These are phyloP conservation scores for Ceratosolen fusciceps DNA, from an alignment of 1,140 invertebrate species.

Conservation along the genomic window DNA sequence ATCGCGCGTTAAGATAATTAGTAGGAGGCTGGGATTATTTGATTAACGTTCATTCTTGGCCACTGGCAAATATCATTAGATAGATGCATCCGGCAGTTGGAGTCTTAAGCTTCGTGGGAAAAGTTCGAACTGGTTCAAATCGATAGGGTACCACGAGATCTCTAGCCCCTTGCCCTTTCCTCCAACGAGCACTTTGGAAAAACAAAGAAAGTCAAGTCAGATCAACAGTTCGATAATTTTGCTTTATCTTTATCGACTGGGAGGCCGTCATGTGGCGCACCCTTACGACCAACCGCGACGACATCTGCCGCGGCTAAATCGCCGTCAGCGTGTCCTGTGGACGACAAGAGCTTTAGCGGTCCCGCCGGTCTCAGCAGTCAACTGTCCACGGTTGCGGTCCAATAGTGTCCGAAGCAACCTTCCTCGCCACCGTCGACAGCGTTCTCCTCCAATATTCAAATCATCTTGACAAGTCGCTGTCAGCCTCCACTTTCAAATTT, in stretches of 20 bases:
- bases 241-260: constrained; percentile 33
- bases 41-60: neutral
- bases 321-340: too few relatives aligned
- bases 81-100: neutral
- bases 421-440: neutral
- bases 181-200: too few relatives aligned
- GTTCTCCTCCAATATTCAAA: too few relatives aligned
- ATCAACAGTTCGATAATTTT: constrained; percentile 58
- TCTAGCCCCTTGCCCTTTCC: too few relatives aligned
- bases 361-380: neutral
- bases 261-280: neutral
- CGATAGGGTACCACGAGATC: neutral
- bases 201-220: constrained; percentile 33
- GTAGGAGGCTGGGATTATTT: too few relatives aligned
- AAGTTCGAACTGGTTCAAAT: constrained; percentile 42
- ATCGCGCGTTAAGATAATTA: too few relatives aligned
- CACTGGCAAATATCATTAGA: neutral
- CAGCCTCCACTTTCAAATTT: too few relatives aligned
- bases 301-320: neutral
- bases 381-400: neutral
- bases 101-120: neutral
- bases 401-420: neutral
- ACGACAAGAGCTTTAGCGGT: too few relatives aligned
- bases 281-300: neutral
- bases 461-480: too few relatives aligned